Percentiles rank a stretch among this genome's conserved stretches.
Evolutionary conservation across 2,797 vertebrate species (phyloP).

Genomic region (Smutsia temminckii): DNA sequence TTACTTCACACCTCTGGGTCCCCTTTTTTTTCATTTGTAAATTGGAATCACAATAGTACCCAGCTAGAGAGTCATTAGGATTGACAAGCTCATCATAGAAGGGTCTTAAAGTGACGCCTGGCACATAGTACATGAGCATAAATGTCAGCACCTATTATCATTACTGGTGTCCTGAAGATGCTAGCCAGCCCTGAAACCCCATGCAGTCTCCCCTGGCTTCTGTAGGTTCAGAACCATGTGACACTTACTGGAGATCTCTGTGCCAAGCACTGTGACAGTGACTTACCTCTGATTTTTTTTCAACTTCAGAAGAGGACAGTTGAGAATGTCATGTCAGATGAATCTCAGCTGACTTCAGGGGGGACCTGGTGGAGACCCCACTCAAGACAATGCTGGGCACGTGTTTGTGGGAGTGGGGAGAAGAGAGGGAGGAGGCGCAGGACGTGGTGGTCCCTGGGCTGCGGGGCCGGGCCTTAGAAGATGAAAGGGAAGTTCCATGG

Average conservation of each 20-base stretch:
- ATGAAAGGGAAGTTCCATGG: not conserved
- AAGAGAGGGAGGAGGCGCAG: fast-evolving
- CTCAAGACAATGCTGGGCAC: not conserved
- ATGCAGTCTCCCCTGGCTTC: not conserved
- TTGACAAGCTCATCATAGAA: not conserved
- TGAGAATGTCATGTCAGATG: not conserved
- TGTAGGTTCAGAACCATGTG: not conserved
- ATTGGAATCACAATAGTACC: not conserved
- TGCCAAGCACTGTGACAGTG: not conserved
- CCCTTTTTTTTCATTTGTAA: not conserved
- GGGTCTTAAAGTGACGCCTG: not conserved
- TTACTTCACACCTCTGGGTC: not conserved
- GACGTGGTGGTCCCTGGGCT: not conserved
- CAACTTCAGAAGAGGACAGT: not conserved
- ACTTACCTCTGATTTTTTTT: not conserved
- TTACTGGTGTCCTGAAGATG: not conserved
- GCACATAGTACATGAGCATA: not conserved
- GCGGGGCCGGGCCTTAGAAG: not conserved
- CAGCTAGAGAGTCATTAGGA: not conserved
- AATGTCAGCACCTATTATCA: not conserved
- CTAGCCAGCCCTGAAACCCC: not conserved
- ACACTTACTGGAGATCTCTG: not conserved
- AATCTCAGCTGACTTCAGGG: not conserved
- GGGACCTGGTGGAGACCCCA: not conserved
- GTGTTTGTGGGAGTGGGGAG: not conserved